Conservation (phyloP, 2,113 vertebrate genomes). For the Pantherophis guttatus region DNA sequence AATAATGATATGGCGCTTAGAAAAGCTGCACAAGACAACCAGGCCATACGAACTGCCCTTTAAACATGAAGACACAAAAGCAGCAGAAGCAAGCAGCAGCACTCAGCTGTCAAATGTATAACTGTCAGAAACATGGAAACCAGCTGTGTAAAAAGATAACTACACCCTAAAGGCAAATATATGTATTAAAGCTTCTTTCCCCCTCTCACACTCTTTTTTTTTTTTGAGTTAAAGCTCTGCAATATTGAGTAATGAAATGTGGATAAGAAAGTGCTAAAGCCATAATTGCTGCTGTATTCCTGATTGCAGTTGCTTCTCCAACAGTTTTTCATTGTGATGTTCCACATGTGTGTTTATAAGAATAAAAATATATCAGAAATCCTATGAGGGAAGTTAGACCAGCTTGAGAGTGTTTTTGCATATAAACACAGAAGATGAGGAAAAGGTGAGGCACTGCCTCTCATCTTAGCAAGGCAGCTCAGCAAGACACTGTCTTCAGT, state of each 20-base stretch:
- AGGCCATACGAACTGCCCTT: constrained; percentile 49
- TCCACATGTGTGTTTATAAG: background rate
- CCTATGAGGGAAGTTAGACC: background rate
- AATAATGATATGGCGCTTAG: constrained; percentile 50
- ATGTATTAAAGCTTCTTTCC: background rate
- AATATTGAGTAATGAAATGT: background rate
- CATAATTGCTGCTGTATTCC: background rate
- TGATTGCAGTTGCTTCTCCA: background rate
- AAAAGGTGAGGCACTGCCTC: background rate
- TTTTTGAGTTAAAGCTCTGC: background rate
- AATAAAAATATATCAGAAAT: background rate
- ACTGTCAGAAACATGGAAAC: background rate
- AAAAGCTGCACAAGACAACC: constrained; percentile 51
- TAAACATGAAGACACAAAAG: background rate
- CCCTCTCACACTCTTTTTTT: background rate
- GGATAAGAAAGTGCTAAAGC: background rate
- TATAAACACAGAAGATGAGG: background rate
- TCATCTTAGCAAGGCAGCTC: background rate
- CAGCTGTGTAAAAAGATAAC: background rate
- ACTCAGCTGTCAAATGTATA: background rate
- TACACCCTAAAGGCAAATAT: background rate
- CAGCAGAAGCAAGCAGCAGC: background rate
- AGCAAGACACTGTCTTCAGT: background rate
- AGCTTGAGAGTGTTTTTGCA: background rate
- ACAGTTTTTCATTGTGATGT: background rate